Percentiles rank a stretch among this genome's conserved stretches.
Conservation (phyloP, 2,113 vertebrate species). For the Anseranas semipalmata region DNA sequence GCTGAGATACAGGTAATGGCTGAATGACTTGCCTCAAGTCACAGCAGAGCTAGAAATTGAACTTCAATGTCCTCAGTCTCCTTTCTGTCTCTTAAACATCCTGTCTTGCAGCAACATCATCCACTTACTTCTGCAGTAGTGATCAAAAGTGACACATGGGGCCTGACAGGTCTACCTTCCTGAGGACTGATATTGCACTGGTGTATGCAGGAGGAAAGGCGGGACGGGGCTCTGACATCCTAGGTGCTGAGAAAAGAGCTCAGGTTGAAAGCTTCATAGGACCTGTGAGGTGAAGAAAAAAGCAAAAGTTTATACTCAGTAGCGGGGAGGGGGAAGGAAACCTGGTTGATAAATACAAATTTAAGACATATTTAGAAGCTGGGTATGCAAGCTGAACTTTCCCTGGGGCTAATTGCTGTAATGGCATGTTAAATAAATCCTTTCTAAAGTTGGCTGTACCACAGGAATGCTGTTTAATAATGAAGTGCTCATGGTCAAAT, state of each 20-base stretch:
- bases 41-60: neutral
- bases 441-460: conserved; percentile 47
- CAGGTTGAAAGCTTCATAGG: neutral
- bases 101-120: neutral
- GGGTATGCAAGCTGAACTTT: conserved; percentile 44
- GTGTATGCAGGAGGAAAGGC: neutral
- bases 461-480: conserved; percentile 2
- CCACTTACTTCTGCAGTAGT: neutral
- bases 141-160: neutral
- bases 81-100: neutral
- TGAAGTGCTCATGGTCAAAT: conserved; percentile 20
- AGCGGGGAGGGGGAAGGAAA: neutral
- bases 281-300: neutral
- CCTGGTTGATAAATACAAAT: conserved; percentile 13
- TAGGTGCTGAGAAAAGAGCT: neutral
- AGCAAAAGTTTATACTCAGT: neutral
- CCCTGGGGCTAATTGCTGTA: conserved; percentile 54
- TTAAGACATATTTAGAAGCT: conserved; percentile 36
- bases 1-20: neutral
- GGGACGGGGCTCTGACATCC: neutral
- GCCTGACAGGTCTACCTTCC: neutral
- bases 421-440: conserved; percentile 60
- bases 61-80: neutral
- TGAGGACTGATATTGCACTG: accelerated
- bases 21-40: neutral